Evolutionary conservation across 2,888 invertebrate genomes (phyloP).

Genomic region (Trachelus troglodyta): DNA sequence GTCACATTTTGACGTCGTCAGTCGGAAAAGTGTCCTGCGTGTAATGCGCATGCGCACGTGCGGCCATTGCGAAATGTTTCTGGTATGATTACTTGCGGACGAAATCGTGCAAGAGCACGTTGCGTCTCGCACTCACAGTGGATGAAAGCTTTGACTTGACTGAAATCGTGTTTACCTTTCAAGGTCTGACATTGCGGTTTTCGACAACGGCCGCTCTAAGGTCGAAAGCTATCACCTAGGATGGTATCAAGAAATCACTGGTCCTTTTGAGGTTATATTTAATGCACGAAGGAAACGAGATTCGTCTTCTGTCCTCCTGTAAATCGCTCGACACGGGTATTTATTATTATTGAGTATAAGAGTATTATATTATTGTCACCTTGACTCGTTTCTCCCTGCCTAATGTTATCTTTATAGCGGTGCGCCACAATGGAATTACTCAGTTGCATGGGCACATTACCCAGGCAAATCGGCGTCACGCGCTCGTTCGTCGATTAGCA

Average conservation of each 20-base stretch:
- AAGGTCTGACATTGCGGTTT: background rate
- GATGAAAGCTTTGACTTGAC: background rate
- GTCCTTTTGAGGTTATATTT: background rate
- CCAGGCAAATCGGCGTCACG: conserved; percentile 30
- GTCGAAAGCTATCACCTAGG: background rate
- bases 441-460: conserved; percentile 21
- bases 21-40: background rate
- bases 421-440: conserved; percentile 25
- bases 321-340: background rate
- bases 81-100: background rate
- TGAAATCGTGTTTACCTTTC: background rate
- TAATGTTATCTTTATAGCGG: conserved; percentile 30
- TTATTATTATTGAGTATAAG: conserved; percentile 3
- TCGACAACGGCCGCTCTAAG: too few species aligned
- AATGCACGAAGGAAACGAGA: background rate
- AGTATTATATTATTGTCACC: conserved; percentile 13
- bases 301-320: background rate
- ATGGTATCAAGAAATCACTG: background rate
- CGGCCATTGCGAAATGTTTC: background rate
- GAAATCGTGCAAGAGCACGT: background rate
- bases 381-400: conserved; percentile 24
- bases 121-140: background rate
- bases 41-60: background rate
- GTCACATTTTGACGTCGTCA: background rate
- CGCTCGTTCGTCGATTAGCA: conserved; percentile 33